A percentile compares a stretch with the other conserved stretches of the same genome.
phyloP scores from a whole-genome alignment of 1,140 invertebrate genomes.

The Drosophila insularis region DNA sequence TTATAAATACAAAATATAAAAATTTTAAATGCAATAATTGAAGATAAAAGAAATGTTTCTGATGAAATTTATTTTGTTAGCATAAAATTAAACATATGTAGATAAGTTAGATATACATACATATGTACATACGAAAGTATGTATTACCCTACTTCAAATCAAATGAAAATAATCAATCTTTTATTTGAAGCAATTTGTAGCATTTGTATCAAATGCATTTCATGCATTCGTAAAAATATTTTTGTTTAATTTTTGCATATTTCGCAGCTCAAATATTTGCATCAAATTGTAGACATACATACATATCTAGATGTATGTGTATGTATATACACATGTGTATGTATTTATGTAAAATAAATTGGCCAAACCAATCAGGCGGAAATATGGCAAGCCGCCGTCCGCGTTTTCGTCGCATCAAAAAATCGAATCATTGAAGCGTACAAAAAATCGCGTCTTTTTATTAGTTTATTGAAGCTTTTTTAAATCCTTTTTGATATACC shows the following conservation, averaged over 20 bases:
- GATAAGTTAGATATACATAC: too few species aligned
- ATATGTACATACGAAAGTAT: not conserved
- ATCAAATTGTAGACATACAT: not conserved
- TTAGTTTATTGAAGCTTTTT: conserved; percentile 1
- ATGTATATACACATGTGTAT: not conserved
- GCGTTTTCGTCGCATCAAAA: not conserved
- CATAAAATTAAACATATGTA: not conserved
- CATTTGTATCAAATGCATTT: not conserved
- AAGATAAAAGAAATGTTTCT: not conserved
- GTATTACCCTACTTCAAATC: not conserved
- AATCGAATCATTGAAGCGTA: conserved; percentile 4
- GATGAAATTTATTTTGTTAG: not conserved
- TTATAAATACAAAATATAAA: not conserved
- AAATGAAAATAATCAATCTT: conserved; percentile 3
- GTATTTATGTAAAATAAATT: not conserved
- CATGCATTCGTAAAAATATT: conserved; percentile 23
- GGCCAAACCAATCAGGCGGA: not conserved
- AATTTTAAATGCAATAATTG: not conserved
- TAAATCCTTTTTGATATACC: not conserved
- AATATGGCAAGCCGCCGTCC: not conserved
- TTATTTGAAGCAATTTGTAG: not conserved
- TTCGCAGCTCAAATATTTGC: not conserved
- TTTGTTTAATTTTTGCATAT: conserved; percentile 1
- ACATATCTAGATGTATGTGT: not conserved
- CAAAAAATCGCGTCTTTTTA: not conserved